phyloP scores from a whole-genome alignment of 1,140 invertebrate species.

The Heliconius hewitsoni region DNA sequence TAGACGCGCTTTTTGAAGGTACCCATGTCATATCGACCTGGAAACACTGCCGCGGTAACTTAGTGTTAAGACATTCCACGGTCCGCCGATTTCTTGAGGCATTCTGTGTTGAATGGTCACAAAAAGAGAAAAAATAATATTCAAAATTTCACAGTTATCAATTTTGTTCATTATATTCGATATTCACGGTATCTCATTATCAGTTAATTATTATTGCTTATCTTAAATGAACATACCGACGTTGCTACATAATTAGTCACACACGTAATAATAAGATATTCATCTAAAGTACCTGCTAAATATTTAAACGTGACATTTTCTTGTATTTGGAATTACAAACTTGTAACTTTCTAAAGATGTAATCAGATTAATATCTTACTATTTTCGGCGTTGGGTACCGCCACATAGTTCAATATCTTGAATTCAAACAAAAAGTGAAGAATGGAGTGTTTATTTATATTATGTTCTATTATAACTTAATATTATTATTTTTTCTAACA shows the following conservation, averaged over 20 bases:
- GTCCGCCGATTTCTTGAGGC: no score
- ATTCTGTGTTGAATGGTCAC: no score
- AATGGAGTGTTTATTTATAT: no score
- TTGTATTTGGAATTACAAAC: not conserved
- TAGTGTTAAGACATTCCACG: no score
- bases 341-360: not conserved
- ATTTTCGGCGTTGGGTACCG: not conserved
- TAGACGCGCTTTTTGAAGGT: no score
- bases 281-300: not conserved
- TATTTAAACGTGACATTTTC: not conserved
- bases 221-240: not conserved
- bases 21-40: no score
- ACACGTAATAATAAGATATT: not conserved
- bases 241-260: not conserved
- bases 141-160: not conserved
- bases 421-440: no score
- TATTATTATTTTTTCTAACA: no score
- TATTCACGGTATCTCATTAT: slow-evolving; percentile 5
- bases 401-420: no score
- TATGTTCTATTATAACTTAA: no score
- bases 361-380: not conserved
- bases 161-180: not conserved
- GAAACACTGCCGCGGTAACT: no score
- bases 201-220: not conserved
- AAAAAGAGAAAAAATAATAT: no score